Percentiles rank a stretch among this genome's conserved stretches.
These are phyloP conservation scores for Drosophila histrio DNA, from an alignment of 2,888 invertebrate genomes.

Conservation along the genomic window DNA sequence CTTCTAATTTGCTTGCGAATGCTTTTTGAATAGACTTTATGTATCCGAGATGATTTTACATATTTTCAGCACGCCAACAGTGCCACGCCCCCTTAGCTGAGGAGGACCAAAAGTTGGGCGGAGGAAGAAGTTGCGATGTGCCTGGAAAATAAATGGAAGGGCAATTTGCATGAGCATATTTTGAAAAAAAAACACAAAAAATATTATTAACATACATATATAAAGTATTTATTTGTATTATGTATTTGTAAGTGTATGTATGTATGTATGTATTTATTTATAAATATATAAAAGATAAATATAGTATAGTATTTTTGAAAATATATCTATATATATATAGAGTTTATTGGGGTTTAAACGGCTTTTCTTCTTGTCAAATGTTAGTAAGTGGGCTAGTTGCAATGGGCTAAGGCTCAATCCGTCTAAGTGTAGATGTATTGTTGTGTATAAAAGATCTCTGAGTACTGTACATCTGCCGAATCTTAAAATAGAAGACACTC, in stretches of 20 bases:
- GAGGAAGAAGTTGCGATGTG: not conserved
- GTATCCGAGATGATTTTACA: conserved; percentile 25
- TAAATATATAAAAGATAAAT: not conserved
- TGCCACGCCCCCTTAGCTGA: conserved; percentile 20
- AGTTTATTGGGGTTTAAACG: not conserved
- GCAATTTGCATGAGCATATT: conserved; percentile 5
- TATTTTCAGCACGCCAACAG: conserved; percentile 12
- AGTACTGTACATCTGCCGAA: too few species aligned
- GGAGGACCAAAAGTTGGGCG: not conserved
- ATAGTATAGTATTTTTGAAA: too few species aligned
- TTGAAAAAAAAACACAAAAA: not conserved
- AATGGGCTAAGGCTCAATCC: too few species aligned
- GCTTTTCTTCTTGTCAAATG: too few species aligned
- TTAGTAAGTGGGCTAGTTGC: too few species aligned
- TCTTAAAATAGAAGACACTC: too few species aligned
- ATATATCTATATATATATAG: not conserved
- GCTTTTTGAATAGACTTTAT: conserved; percentile 12
- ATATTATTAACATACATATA: not conserved
- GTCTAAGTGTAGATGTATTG: too few species aligned
- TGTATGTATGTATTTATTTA: not conserved
- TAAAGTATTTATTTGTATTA: not conserved
- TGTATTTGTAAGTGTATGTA: too few species aligned
- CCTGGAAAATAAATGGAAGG: conserved; percentile 25
- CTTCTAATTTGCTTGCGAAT: not conserved
- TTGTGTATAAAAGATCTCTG: too few species aligned